These are phyloP conservation scores for Bombus breviceps DNA, from an alignment of 1,140 invertebrate genomes.

Conservation along the genomic window DNA sequence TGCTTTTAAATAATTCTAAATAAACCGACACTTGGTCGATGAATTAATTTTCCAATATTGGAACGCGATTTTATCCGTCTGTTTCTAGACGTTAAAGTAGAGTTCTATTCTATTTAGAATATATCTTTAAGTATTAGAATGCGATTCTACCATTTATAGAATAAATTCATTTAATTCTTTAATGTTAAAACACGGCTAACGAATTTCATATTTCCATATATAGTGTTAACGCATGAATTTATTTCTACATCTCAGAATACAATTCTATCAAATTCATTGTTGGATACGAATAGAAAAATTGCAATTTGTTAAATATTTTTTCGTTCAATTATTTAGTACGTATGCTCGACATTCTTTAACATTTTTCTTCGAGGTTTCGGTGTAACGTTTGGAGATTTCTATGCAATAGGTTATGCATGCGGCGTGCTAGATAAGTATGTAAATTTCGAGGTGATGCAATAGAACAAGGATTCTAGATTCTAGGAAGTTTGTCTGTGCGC, in stretches of 20 bases:
- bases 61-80: not conserved
- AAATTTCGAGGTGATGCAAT: not conserved
- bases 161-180: too few species aligned
- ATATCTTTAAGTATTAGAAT: too few species aligned
- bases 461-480: not conserved
- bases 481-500: not conserved
- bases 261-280: not conserved
- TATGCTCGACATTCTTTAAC: not conserved
- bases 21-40: not conserved
- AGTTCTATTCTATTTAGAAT: too few species aligned
- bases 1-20: not conserved
- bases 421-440: constrained; percentile 11
- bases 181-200: too few species aligned
- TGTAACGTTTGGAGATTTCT: not conserved
- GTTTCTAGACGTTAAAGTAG: too few species aligned
- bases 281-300: not conserved
- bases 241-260: not conserved
- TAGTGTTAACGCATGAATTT: not conserved
- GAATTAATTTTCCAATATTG: not conserved
- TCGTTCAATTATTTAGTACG: not conserved
- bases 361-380: not conserved
- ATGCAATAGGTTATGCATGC: not conserved
- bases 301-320: not conserved
- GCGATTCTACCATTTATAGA: too few species aligned
- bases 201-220: too few species aligned